These are phyloP conservation scores for Trachelus tabidus DNA, from an alignment of 2,888 invertebrate species.

Conservation along the genomic window DNA sequence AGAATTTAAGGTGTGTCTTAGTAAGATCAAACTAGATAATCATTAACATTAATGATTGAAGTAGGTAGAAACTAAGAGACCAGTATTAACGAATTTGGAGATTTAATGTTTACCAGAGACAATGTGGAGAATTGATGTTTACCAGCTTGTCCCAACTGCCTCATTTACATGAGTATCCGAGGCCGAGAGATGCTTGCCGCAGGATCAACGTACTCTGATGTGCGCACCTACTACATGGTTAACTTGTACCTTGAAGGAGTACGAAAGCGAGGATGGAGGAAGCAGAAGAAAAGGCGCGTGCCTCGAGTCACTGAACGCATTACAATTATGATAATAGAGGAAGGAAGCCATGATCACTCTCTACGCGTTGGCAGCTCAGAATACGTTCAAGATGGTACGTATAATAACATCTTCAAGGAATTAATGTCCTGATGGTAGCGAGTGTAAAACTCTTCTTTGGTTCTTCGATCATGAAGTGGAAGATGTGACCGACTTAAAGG, in stretches of 20 bases:
- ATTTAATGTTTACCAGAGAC: too few species aligned
- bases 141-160: neutral
- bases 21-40: neutral
- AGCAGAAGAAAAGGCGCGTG: neutral
- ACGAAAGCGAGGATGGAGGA: neutral
- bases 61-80: neutral
- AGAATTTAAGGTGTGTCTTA: neutral
- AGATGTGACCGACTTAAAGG: constrained; percentile 4
- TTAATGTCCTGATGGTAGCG: neutral
- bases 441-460: neutral
- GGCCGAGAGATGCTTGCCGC: constrained; percentile 1
- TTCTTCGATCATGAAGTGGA: neutral
- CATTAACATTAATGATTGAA: neutral
- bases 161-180: neutral
- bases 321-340: constrained; percentile 1
- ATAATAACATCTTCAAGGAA: neutral
- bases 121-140: too few species aligned
- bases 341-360: neutral
- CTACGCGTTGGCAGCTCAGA: neutral
- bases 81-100: too few species aligned
- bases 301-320: constrained; percentile 2
- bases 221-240: neutral
- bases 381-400: neutral
- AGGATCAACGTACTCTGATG: neutral
- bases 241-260: neutral